A percentile compares a stretch with the other conserved stretches of the same genome.
Conservation (phyloP, 2,113 vertebrate species). For the Myxocyprinus asiaticus region DNA sequence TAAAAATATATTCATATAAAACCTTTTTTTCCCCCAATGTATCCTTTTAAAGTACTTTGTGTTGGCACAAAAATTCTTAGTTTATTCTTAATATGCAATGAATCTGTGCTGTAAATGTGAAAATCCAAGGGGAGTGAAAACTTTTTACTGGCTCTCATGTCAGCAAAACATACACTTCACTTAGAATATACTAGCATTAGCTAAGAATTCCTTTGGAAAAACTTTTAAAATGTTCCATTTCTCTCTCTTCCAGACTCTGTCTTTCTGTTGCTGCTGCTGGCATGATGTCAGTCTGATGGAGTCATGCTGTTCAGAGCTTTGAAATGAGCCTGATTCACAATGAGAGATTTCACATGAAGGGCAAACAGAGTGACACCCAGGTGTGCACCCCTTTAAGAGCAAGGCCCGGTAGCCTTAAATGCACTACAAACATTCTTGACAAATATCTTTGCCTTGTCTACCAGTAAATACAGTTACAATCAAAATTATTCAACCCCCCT, state of each 20-base stretch:
- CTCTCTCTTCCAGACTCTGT: constrained; percentile 8
- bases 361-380: not conserved
- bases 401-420: not conserved
- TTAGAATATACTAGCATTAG: not conserved
- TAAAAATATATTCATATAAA: too few relatives aligned
- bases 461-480: too few relatives aligned
- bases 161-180: not conserved
- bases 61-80: too few relatives aligned
- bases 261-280: constrained; percentile 32
- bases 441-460: too few relatives aligned
- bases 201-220: not conserved
- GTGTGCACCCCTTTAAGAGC: not conserved
- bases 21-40: too few relatives aligned
- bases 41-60: too few relatives aligned
- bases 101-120: not conserved
- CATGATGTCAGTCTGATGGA: constrained; percentile 42
- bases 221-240: not conserved
- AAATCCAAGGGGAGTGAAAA: not conserved
- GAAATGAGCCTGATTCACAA: constrained; percentile 42
- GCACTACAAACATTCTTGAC: too few relatives aligned
- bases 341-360: constrained; percentile 39
- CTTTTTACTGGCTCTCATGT: not conserved
- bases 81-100: not conserved
- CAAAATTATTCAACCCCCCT: too few relatives aligned
- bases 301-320: constrained; percentile 38